Conservation (phyloP, 2,797 vertebrate genomes). For the Odontamblyopus rebecca region DNA sequence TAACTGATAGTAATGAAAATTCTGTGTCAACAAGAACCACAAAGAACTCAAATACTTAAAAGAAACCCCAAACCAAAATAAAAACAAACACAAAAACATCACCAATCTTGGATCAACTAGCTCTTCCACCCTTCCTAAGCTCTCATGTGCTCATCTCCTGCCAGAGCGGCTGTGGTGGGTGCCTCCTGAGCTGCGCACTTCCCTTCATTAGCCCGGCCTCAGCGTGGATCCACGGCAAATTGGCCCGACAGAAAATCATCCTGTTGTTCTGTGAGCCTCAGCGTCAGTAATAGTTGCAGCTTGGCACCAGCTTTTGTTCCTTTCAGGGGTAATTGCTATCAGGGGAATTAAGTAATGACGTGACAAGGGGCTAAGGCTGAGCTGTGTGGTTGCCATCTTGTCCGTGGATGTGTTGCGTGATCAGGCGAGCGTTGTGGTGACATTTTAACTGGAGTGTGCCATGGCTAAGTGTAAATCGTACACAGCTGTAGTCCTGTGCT, state of each 20-base stretch:
- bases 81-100: background rate
- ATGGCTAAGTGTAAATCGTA: slow-evolving; percentile 27
- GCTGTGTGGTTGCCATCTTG: slow-evolving; percentile 42
- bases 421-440: slow-evolving; percentile 16
- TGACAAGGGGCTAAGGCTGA: slow-evolving; percentile 42
- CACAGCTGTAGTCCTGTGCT: slow-evolving; percentile 1
- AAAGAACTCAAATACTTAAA: no score
- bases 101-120: background rate
- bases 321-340: slow-evolving; percentile 54
- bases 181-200: slow-evolving; percentile 53
- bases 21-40: no score
- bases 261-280: slow-evolving; percentile 60
- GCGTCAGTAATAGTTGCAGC: slow-evolving; percentile 51
- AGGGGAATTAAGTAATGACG: slow-evolving; percentile 61
- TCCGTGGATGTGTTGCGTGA: slow-evolving; percentile 35
- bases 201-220: slow-evolving; percentile 53
- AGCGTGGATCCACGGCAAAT: slow-evolving; percentile 56
- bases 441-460: slow-evolving; percentile 16
- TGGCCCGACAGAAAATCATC: slow-evolving; percentile 45
- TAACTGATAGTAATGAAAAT: background rate
- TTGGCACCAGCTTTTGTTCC: slow-evolving; percentile 57
- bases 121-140: slow-evolving; percentile 3
- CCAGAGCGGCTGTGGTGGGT: slow-evolving; percentile 27
- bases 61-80: background rate
- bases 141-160: slow-evolving; percentile 28